A percentile compares a stretch with the other conserved stretches of the same genome.
These are phyloP conservation scores for Scartelaos histophorus DNA, from an alignment of 2,113 vertebrate genomes.

Conservation along the genomic window DNA sequence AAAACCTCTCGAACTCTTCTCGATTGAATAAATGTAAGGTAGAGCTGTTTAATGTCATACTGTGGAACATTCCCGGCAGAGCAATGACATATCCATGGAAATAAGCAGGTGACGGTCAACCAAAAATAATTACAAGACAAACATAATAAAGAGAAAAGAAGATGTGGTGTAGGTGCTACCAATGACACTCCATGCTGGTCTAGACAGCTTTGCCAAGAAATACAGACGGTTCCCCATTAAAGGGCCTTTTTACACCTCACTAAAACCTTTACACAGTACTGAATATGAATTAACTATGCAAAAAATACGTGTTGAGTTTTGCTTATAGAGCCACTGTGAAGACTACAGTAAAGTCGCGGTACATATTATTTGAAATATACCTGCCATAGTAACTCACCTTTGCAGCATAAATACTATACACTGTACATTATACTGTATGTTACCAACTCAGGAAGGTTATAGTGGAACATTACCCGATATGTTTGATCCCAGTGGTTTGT, in stretches of 20 bases:
- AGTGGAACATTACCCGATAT: constrained; percentile 47
- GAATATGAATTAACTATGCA: constrained; percentile 72
- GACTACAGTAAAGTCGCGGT: constrained; percentile 45
- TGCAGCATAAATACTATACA: constrained; percentile 21
- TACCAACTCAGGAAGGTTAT: constrained; percentile 63
- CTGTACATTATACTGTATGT: constrained; percentile 20
- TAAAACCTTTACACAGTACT: constrained; percentile 8
- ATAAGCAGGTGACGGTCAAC: too few relatives aligned
- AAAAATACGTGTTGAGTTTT: constrained; percentile 44
- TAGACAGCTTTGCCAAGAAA: not conserved
- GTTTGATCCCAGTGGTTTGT: constrained; percentile 38
- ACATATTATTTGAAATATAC: constrained; percentile 49
- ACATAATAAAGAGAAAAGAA: not conserved
- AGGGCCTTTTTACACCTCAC: not conserved
- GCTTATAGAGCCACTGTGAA: constrained; percentile 48
- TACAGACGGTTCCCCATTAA: not conserved
- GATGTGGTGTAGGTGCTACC: not conserved
- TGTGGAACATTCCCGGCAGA: too few relatives aligned
- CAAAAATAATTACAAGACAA: not conserved
- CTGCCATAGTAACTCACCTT: constrained; percentile 34
- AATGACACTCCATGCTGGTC: not conserved
- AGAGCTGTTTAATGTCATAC: too few relatives aligned
- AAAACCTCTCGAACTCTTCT: too few relatives aligned
- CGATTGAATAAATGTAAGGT: too few relatives aligned
- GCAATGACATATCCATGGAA: too few relatives aligned